Evolutionary conservation across 2,113 vertebrate genomes (phyloP), one percentile per base, ranked within the genome.

Genomic region (Xenopus laevis): DNA sequence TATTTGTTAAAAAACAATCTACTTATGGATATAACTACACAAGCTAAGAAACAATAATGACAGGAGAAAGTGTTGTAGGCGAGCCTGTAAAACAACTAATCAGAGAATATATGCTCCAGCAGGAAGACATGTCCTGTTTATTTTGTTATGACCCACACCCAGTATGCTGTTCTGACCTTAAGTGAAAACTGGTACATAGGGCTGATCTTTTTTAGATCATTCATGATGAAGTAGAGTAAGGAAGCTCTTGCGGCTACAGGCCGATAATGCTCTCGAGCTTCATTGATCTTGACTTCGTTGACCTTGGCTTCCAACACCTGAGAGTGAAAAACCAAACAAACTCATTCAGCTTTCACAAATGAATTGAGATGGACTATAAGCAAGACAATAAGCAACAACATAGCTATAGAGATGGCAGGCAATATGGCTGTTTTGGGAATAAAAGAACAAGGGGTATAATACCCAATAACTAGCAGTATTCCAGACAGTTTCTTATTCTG

Each of bases 121-220:
- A 6, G 33, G 33, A 9, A 7, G 33, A 40, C 8, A 40, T 4
- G 6, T 40, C 33, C 33, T 40, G 33, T 6, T 40, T 40, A 40
- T 40, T 40, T 40, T 9, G 6, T 40, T 9, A 40, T 40, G 6
- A 40, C 20, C 63, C 64, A 58, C 0, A 0, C 62, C 71, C 71
- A 74, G 47, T 68, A 53, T 30, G 13, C 50, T 74, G 77, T 84
- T 72, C 73, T 78, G 71, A 90, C 86, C 84, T 85, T 82, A 77
- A 91, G 83, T 81, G 89, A 91, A 87, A 89, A 87, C 83, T 91
- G 88, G 85, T 90, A 91, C 89, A 88, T 89, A 80, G 88, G 84
- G 91, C 84, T 91, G 88, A 92, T 95, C 92, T 94, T 92, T 90
- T 92, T 90, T 86, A 90, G 85, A 85, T 91, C 88, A 84, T 91